Percentiles rank a stretch among this genome's conserved stretches.
Evolutionary conservation across 2,113 vertebrate species (phyloP).

Genomic region (Callaeas wilsoni): DNA sequence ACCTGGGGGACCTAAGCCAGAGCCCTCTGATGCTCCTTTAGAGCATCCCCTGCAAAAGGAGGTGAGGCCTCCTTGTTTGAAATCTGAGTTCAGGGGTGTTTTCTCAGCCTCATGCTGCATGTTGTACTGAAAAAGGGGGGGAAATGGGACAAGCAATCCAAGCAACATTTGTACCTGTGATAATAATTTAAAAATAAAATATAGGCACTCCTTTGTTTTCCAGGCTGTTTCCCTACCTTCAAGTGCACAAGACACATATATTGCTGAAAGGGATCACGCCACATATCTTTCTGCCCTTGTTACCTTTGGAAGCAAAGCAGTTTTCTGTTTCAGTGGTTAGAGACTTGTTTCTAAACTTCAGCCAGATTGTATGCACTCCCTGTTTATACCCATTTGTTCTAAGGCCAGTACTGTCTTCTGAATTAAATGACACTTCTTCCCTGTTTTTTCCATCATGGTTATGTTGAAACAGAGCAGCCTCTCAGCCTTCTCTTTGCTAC

Average conservation of each 20-base stretch:
- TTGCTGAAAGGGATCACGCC: background rate
- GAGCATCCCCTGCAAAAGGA: background rate
- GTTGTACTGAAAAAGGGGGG: background rate
- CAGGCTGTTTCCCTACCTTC: background rate
- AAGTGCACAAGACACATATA: background rate
- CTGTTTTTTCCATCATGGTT: slow-evolving; percentile 44
- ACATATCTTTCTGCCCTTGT: background rate
- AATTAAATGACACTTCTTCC: background rate
- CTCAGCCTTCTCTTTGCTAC: slow-evolving; percentile 5
- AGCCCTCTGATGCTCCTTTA: background rate
- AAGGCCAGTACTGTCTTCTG: background rate
- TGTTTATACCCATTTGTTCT: slow-evolving; percentile 9
- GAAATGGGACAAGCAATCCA: background rate
- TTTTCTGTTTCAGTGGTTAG: background rate
- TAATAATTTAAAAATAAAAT: background rate
- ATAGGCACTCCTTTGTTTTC: background rate
- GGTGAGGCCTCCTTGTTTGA: background rate
- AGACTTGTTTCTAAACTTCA: background rate
- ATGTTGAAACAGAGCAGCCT: slow-evolving; percentile 41
- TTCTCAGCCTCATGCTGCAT: background rate
- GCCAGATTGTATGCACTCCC: background rate
- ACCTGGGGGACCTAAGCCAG: background rate
- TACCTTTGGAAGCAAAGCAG: background rate
- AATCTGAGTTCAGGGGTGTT: background rate
- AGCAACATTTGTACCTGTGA: background rate